Evolutionary conservation across 2,888 invertebrate genomes (phyloP), one percentile per base, ranked within the genome.

Genomic region (Notodonta dromedarius): DNA sequence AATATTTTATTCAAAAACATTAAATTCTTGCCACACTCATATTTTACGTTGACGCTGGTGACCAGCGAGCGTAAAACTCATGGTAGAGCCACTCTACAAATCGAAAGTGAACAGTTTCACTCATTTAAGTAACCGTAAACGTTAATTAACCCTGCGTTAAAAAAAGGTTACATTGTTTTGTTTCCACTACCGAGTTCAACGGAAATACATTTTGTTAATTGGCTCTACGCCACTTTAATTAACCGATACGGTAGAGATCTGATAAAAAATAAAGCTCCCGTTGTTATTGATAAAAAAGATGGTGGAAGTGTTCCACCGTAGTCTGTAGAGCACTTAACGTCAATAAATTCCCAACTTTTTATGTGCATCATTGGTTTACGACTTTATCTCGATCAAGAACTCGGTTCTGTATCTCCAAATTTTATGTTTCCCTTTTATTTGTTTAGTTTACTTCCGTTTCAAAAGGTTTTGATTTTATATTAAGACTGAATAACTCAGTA

Each of bases 151-250:
- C 76, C 71, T 77, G 79, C 75, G 78, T 79, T 75, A 70, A 73
- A 76, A 86, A 84, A 86, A 83, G 81, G 78, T 76, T 79, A 84
- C 86, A 89, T 90, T 90, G 91, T 90, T 87, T 82, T 77, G 80
- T 80, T 67, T 65, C 76, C 56, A 67, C 75, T 76, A 74, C 75
- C 63, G 56, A 42, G 76, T 71, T 66, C 73, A 71, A 80, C 79
- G 82, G 80, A 87, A 87, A 83, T 86, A 89, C 90, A 88, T 89
- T 91, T 88, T 78, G 88, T 90, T 91, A 91, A 92, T 92, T 92
- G 91, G 86, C 81, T 83, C 76, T 81, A 82, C 82, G 84, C 80
- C 76, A 82, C 84, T 87, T 89, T 90, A 90, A 90, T 91, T 90
- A 91, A 85, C 82, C 76, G 81, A 82, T 83, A 80, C 77, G 78